Conservation (phyloP, 2,888 invertebrate species). For the Andrena bucephala region DNA sequence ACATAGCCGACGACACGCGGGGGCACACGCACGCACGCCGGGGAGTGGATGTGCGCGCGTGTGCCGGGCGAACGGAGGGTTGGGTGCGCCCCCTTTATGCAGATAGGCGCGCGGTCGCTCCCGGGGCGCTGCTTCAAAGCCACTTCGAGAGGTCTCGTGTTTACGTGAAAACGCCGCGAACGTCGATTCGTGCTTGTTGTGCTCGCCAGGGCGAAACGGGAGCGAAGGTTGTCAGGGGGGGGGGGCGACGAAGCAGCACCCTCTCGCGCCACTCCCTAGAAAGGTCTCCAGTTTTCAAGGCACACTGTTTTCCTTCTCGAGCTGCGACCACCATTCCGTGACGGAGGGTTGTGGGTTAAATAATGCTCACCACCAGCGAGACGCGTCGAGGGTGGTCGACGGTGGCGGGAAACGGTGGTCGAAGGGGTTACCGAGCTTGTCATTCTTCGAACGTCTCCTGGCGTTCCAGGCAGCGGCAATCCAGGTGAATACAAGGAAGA, state of each 20-base stretch:
- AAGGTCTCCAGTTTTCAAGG: slow-evolving; percentile 7
- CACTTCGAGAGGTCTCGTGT: slow-evolving; percentile 52
- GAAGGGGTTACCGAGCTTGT: slow-evolving; percentile 16
- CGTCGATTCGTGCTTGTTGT: slow-evolving; percentile 52
- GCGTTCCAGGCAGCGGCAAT: neutral
- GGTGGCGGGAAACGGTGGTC: neutral
- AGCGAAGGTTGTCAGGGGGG: slow-evolving; percentile 8
- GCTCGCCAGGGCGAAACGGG: slow-evolving; percentile 10
- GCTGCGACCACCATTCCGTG: neutral
- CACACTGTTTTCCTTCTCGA: slow-evolving; percentile 14
- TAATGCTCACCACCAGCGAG: slow-evolving; percentile 14
- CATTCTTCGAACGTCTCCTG: neutral
- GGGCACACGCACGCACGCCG: neutral
- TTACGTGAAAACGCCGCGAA: slow-evolving; percentile 48
- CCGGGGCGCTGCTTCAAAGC: slow-evolving; percentile 35
- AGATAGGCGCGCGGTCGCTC: slow-evolving; percentile 37
- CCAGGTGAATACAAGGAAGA: neutral
- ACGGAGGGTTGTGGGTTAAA: slow-evolving; percentile 15
- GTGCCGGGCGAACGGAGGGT: no score
- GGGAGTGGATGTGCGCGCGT: neutral
- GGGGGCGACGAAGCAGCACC: slow-evolving; percentile 3
- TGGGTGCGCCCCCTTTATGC: slow-evolving; percentile 28
- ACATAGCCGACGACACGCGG: slow-evolving; percentile 53
- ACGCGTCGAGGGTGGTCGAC: neutral
- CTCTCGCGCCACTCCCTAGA: neutral